Conservation (phyloP, 2,113 vertebrate species). For the Myiopsitta monachus region DNA sequence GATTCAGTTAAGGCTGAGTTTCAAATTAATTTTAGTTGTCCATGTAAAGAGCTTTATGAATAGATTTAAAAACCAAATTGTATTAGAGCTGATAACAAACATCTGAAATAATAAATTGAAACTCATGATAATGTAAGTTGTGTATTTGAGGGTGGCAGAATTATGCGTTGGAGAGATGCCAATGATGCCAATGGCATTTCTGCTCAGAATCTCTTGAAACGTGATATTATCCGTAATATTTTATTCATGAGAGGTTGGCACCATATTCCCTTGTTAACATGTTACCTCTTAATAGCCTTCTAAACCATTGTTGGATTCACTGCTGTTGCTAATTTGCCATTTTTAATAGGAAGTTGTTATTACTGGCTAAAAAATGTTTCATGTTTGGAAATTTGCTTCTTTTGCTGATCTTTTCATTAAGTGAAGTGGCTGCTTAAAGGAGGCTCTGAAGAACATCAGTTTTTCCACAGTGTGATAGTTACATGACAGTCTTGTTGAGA, state of each 20-base stretch:
- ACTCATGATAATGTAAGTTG: neutral
- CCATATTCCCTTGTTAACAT: neutral
- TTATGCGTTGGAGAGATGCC: neutral
- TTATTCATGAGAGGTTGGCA: neutral
- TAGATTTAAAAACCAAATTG: neutral
- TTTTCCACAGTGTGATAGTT: neutral
- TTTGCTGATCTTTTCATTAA: slow-evolving; percentile 30
- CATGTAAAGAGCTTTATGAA: neutral
- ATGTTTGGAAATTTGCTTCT: slow-evolving; percentile 4
- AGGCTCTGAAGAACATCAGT: neutral
- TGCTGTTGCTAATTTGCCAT: neutral
- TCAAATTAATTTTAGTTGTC: slow-evolving; percentile 29
- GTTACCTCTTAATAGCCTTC: neutral
- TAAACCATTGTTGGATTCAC: neutral
- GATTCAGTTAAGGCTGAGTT: neutral
- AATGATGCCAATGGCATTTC: neutral
- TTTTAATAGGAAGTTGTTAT: neutral
- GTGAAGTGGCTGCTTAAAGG: neutral
- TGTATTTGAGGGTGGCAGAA: neutral
- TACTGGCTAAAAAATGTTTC: slow-evolving; percentile 21
- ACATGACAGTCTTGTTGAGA: neutral
- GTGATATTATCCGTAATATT: neutral
- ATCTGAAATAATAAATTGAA: neutral
- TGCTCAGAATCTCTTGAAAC: neutral
- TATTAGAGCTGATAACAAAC: neutral